phyloP scores from a whole-genome alignment of 2,113 vertebrate genomes.

The Sprattus sprattus region DNA sequence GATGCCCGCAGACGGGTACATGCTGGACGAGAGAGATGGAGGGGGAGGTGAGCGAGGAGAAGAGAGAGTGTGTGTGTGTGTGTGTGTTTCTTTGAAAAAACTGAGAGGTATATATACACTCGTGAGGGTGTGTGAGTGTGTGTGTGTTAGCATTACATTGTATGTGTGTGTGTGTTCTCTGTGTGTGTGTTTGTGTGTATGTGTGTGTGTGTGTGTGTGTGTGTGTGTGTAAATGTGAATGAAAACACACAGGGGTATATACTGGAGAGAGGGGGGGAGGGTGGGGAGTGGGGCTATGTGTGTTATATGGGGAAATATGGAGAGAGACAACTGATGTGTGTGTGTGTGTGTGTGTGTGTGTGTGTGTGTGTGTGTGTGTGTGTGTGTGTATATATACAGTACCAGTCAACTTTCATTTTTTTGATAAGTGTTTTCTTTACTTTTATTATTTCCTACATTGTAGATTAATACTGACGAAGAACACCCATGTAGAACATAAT shows the following conservation, averaged over 20 bases:
- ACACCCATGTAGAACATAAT: too few relatives aligned
- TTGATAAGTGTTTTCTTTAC: too few relatives aligned
- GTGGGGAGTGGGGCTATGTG: neutral
- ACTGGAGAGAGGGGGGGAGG: neutral
- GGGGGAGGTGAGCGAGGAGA: neutral
- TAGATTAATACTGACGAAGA: too few relatives aligned
- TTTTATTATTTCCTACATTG: too few relatives aligned
- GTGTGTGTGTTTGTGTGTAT: neutral
- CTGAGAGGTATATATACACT: neutral
- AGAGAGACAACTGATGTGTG: neutral
- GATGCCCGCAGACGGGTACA: constrained; percentile 68
- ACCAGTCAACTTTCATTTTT: too few relatives aligned
- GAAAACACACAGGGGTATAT: neutral
- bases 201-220: neutral
- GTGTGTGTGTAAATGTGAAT: neutral
- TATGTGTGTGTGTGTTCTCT: neutral
- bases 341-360: neutral
- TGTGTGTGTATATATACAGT: neutral
- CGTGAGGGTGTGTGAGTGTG: neutral
- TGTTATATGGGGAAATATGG: neutral
- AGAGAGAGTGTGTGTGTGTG: neutral
- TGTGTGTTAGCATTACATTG: neutral
- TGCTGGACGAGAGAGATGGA: constrained; percentile 30
- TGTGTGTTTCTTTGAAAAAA: neutral
- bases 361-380: neutral